Evolutionary conservation across 1,140 invertebrate species (phyloP).

Genomic region (Meteorus sp.): DNA sequence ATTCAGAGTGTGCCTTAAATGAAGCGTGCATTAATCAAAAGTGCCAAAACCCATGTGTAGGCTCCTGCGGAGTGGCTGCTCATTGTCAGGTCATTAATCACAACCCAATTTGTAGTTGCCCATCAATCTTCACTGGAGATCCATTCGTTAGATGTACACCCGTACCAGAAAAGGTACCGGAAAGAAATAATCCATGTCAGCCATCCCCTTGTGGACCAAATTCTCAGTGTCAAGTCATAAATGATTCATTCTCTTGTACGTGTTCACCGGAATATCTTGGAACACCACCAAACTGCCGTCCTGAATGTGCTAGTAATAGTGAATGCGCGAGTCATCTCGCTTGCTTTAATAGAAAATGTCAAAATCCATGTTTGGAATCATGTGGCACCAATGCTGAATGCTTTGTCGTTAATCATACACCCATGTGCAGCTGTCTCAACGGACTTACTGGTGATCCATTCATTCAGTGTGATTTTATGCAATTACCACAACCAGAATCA

Average conservation of each 20-base stretch:
- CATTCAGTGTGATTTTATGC: constrained; percentile 63
- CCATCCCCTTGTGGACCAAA: constrained; percentile 71
- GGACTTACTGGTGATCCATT: constrained; percentile 72
- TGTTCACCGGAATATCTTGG: constrained; percentile 67
- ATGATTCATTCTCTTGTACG: constrained; percentile 67
- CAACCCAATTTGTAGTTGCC: constrained; percentile 66
- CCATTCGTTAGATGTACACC: constrained; percentile 62
- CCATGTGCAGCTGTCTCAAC: constrained; percentile 68
- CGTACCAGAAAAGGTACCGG: constrained; percentile 15
- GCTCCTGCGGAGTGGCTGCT: constrained; percentile 66
- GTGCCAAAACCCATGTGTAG: constrained; percentile 68
- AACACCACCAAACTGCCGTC: constrained; percentile 66
- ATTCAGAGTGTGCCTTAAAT: constrained; percentile 66
- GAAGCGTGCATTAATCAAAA: constrained; percentile 66
- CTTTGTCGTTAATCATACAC: constrained; percentile 71
- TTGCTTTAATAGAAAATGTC: constrained; percentile 72
- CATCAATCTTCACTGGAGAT: constrained; percentile 64
- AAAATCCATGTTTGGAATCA: constrained; percentile 68
- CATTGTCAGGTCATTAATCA: constrained; percentile 66
- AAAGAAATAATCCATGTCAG: constrained; percentile 61
- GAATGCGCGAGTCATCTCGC: constrained; percentile 69
- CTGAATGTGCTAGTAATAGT: constrained; percentile 68
- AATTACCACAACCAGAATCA: constrained; percentile 36
- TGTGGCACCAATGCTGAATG: constrained; percentile 73
- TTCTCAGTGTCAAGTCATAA: constrained; percentile 66